These are phyloP conservation scores for Ellobius talpinus DNA, from an alignment of 2,113 vertebrate species.

Conservation along the genomic window DNA sequence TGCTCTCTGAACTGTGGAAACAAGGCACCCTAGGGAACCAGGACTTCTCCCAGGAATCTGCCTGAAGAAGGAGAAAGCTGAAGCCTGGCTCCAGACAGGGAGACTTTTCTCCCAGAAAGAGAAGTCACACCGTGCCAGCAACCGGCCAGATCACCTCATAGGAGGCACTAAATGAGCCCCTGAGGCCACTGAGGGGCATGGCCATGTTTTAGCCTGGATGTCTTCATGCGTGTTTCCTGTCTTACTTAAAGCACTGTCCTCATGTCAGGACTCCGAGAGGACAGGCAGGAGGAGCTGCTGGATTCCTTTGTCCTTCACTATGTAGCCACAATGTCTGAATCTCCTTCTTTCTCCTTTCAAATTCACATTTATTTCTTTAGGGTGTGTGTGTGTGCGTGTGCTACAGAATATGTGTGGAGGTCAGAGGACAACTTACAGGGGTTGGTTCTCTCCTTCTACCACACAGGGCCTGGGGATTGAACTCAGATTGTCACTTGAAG, in stretches of 20 bases:
- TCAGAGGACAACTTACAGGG: not conserved
- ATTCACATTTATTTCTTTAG: not conserved
- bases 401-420: not conserved
- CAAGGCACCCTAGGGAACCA: not conserved
- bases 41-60: not conserved
- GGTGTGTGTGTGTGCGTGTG: not conserved
- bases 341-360: not conserved
- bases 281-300: not conserved
- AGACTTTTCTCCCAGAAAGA: not conserved
- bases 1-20: not conserved
- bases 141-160: not conserved
- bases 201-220: too few species aligned
- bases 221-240: not conserved
- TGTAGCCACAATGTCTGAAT: not conserved
- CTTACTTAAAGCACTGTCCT: not conserved
- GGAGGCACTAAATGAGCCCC: not conserved
- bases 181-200: not conserved
- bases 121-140: not conserved
- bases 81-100: not conserved
- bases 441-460: not conserved
- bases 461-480: not conserved
- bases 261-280: not conserved
- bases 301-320: not conserved
- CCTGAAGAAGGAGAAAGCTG: not conserved
- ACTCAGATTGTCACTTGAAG: not conserved